Base-by-base conservation (phyloP, 1,140 invertebrate species). In the Bombus fervidus region DNA sequence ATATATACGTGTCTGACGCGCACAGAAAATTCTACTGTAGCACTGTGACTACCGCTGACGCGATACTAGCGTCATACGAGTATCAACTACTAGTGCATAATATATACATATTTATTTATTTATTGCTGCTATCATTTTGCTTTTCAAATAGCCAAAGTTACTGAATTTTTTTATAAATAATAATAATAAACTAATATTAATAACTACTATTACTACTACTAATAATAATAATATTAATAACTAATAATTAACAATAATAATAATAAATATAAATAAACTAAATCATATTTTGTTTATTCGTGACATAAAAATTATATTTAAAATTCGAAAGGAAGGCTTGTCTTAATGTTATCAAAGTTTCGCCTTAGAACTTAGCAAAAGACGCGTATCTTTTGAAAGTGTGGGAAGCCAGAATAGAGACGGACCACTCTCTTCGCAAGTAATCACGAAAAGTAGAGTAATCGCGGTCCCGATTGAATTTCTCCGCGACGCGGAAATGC, bases 401-500 rank as follows among this genome's bases (percentile, higher is more conserved):
- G 22, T 22, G 8, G 1, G 25, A 18, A 28, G 10, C 4, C 4
- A 12, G 47, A 53, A 53, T 53, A 22, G 39, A 5, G 22, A 12
- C 25, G 39, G 28, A 18, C 18, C 34, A 15, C 18, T 28, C 53
- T 71, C 10, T 15, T 34, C 25, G 78, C 28, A 28, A 34, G 39
- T 64, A 81, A 74, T 62, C 47, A 43, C 43, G 39, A 22, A 22
- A 53, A 53, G 18, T 53, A 53, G 47, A 53, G 47, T 53, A 81
- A 74, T 62, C 47, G 62, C 62, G 39, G 39, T 66, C 72, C n/a
- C 59, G 22, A 83, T 76, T 75, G 73, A 83, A 66, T 77, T 77
- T 82, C 81, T 68, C 37, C 81, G 53, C 9, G 18, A 9, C 79
- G 41, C n/a, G 39, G 9, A 39, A 64, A 77, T n/a, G 77, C 57